Evolutionary conservation across 2,888 invertebrate genomes (phyloP), one percentile per base, ranked within the genome.

Genomic region (Eupithecia vulgata): DNA sequence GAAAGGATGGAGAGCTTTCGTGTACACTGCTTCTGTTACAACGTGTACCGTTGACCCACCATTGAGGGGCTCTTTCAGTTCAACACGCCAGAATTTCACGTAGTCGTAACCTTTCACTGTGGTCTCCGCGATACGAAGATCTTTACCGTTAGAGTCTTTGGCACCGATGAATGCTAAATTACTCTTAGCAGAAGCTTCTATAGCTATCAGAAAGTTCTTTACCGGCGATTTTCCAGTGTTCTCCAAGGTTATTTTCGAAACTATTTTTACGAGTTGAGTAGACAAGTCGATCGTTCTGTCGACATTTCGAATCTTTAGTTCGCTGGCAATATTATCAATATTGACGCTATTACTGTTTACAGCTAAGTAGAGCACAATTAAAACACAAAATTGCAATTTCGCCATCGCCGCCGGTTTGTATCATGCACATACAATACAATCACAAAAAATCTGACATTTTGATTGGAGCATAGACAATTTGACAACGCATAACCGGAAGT

Each of bases 271-370:
- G 74, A 99, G 95, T 91, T 99, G 99, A 10, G 98, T 97, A 8
- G 97, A 95, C 79, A 99, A 93, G 91, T 99, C 99, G 81, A 99
- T 96, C 68, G 96, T 96, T 86, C 98, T 95, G 78, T 98, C 98
- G 30, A 97, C 97, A 95, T 97, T 97, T 89, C 96, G 96, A 77
- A 97, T 95, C 76, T 95, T 94, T 77, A 97, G 84, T 79, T 96
- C 95, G 78, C 94, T 93, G 79, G 95, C 95, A 80, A 96, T 87
- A 1, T 84, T 87, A 79, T 94, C 94, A 35, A 93, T 88, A 81
- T 86, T 90, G 21, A 84, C 88, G 79, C 89, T 83, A 78, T 87
- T 83, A 84, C 90, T 88, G 78, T 86, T 85, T 78, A 87, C 77
- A 71, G 85, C 77, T 75, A 88, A 80, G 82, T 84, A 90, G 70